A percentile compares a stretch with the other conserved stretches of the same genome.
These are phyloP conservation scores for Caenorhabditis inopinata DNA, from an alignment of 1,140 invertebrate genomes.

Conservation along the genomic window DNA sequence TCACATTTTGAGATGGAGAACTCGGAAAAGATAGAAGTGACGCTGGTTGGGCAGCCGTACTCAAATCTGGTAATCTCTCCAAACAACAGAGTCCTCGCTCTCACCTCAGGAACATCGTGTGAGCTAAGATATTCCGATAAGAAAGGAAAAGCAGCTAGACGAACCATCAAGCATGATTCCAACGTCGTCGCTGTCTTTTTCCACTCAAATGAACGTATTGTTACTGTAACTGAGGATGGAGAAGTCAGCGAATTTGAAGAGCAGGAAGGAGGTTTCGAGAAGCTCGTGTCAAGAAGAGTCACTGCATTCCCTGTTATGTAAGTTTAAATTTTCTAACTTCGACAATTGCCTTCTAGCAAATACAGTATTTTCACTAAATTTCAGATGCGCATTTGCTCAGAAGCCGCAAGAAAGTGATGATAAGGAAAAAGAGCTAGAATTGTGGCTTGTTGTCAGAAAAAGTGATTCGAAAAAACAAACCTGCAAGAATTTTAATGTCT, in stretches of 20 bases:
- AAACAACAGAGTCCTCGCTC: not conserved
- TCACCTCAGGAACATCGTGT: not conserved
- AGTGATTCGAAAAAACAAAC: not conserved
- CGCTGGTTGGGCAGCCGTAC: not conserved
- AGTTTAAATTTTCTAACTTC: not conserved
- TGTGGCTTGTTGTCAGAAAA: not conserved
- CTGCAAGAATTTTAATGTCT: not conserved
- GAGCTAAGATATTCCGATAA: not conserved
- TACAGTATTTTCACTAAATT: too few species aligned
- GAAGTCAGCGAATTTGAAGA: not conserved
- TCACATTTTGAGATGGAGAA: not conserved
- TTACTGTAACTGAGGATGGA: constrained; percentile 5
- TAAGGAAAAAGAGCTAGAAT: not conserved
- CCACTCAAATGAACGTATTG: not conserved
- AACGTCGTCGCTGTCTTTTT: not conserved
- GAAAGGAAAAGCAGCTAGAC: not conserved
- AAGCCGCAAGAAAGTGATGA: not conserved
- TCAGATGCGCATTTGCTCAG: not conserved
- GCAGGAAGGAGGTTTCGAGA: not conserved
- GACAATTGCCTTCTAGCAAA: too few species aligned
- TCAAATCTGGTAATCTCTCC: constrained; percentile 18
- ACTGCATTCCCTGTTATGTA: constrained; percentile 16
- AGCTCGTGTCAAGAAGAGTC: not conserved
- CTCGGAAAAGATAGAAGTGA: not conserved
- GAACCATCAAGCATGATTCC: not conserved